Evolutionary conservation across 2,113 vertebrate genomes (phyloP), one percentile per base, ranked within the genome.

Genomic region (Pardalotus punctatus): DNA sequence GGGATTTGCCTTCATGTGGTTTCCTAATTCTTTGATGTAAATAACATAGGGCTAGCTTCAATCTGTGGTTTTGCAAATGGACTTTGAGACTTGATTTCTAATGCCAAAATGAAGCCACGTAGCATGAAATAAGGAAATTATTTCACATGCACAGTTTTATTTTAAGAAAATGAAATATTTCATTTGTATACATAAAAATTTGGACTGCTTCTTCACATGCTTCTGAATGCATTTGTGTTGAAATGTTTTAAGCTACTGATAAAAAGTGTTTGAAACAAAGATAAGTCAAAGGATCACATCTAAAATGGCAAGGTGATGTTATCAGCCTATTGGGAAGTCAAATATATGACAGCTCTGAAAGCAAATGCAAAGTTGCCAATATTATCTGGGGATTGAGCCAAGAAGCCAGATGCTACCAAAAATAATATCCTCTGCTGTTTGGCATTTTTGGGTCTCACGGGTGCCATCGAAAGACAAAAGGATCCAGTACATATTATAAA

Each of bases 401-500:
- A 95, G 60, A 93, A 85, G 64, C 48, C 94, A 97, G 93, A 91
- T 66, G 53, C 66, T 94, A 88, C 82, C 8, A 80, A 82, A 90
- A 84, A 88, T 67, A 42, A 5, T 1, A 47, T 58, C 17, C 35
- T 87, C 35, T 84, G 4, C 18, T 86, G 23, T 77, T 95, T 93
- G 91, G 73, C 50, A 74, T 84, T 95, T 81, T 90, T 13, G 6
- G 16, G 11, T 95, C 92, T 80, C 90, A 43, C n/a, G 80, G 58
- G 66, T 95, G 33, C 21, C 88, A 83, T 9, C 42, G 66, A 85
- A 94, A 96, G 58, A 93, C 66, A 96, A 92, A 97, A 93, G 71
- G 66, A 89, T 88, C 38, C 71, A 83, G 25, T 38, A 18, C 61
- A 45, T 31, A 54, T 86, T 70, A 87, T 21, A 65, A 74, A 94